Evolutionary conservation across 2,888 invertebrate species (phyloP), one percentile per base, ranked within the genome.

Genomic region (Empis livida): DNA sequence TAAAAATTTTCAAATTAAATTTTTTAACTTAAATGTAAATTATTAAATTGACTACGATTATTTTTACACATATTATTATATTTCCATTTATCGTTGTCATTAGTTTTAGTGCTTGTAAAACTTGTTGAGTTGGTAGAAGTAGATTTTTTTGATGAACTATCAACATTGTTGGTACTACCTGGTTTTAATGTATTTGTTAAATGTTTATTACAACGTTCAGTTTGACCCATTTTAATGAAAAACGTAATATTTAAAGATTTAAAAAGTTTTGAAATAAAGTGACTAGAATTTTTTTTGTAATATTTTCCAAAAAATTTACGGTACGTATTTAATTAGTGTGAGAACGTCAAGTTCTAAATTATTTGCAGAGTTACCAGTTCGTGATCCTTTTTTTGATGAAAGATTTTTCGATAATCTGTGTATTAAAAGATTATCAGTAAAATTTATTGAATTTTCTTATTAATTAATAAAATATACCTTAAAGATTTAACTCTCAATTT

Each of bases 281-380:
- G 27, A 37, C 37, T 41, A 17, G 2, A 20, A 39, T 5, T 17
- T 30, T 10, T 43, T 48, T 47, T 5, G 14, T 14, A 39, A 45
- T 51, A 31, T 20, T 55, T 45, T 16, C 37, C 43, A 41, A 9
- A 37, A 30, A 27, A 65, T 55, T 80, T 86, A 90, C 56, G 89
- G 89, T 53, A 89, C 89, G 84, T 84, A 87, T 68, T 88, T 86
- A 44, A 89, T 73, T 64, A 81, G 83, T 44, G 85, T 87, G 43
- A 90, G 78, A 40, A 90, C 87, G 61, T 84, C 77, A 67, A 87
- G 80, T 76, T 90, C 89, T 70, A 89, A 71, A 50, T 81, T 78
- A 74, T 90, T 90, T 56, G 84, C 89, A 68, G 85, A 79, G 73
- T 88, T 89, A 57, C 86, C 89, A 56, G 82, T 79, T 60, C 89